A percentile compares a stretch with the other conserved stretches of the same genome.
These are phyloP conservation scores for Odontesthes bonariensis DNA, from an alignment of 2,113 vertebrate species.

Conservation along the genomic window DNA sequence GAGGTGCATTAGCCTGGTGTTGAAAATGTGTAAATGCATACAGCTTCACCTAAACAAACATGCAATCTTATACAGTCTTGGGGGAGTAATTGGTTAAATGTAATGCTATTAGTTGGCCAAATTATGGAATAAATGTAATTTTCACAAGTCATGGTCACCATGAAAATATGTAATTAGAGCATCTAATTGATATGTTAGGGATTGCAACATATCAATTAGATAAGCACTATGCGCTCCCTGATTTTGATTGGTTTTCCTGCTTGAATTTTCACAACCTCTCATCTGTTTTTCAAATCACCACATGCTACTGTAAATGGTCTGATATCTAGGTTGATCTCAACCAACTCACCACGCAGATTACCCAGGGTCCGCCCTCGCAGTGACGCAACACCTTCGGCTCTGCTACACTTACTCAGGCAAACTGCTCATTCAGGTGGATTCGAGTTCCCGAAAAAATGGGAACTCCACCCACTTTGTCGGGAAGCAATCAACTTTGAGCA, in stretches of 20 bases:
- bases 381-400: too few species aligned
- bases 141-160: neutral
- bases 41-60: neutral
- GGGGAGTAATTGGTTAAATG: neutral
- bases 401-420: too few species aligned
- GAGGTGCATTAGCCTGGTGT: neutral
- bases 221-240: neutral
- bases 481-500: too few species aligned
- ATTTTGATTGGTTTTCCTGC: neutral
- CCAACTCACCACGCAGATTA: too few species aligned
- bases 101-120: neutral
- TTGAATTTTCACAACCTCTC: neutral
- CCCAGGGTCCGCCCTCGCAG: too few species aligned
- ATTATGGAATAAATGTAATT: neutral
- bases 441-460: too few species aligned
- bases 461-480: too few species aligned
- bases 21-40: too few species aligned
- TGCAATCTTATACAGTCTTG: neutral
- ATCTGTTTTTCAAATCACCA: too few species aligned
- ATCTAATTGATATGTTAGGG: neutral
- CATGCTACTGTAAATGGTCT: too few species aligned
- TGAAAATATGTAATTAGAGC: neutral
- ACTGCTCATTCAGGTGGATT: too few species aligned
- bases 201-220: neutral
- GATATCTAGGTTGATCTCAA: too few species aligned